Evolutionary conservation across 2,888 invertebrate species (phyloP).

Genomic region (Callyntrura sp.): DNA sequence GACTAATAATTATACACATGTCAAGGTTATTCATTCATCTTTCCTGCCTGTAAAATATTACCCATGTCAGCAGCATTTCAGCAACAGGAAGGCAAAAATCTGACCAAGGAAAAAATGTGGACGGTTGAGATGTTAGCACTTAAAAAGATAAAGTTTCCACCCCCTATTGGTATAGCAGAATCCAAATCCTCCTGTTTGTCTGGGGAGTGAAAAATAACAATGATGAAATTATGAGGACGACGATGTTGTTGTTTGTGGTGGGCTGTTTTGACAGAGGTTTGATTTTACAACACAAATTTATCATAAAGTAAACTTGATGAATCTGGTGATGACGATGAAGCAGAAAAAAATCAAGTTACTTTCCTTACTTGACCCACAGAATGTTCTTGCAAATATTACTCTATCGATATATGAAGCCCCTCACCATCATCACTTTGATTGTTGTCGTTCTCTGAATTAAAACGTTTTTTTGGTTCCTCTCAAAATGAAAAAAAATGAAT

Average conservation of each 20-base stretch:
- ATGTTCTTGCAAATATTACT: neutral
- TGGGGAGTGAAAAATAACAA: no score
- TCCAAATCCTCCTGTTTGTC: neutral
- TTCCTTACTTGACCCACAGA: neutral
- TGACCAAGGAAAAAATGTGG: neutral
- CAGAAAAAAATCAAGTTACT: neutral
- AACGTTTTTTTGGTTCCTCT: no score
- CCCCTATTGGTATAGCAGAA: constrained; percentile 23
- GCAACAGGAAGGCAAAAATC: constrained; percentile 39
- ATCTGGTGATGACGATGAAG: no score
- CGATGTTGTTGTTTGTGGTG: neutral
- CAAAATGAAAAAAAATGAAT: neutral
- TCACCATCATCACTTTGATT: no score
- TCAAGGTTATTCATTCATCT: constrained; percentile 49
- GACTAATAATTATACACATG: constrained; percentile 71
- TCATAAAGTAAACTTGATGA: neutral
- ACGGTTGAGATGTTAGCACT: neutral
- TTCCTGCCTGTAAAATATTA: neutral
- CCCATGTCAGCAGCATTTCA: constrained; percentile 40
- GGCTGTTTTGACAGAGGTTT: neutral
- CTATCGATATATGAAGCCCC: no score
- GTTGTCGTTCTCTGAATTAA: no score
- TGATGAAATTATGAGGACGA: no score
- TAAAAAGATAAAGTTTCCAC: neutral
- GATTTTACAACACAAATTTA: constrained; percentile 1